Evolutionary conservation across 1,140 invertebrate species (phyloP), one percentile per base, ranked within the genome.

Genomic region (Gryon sp.): DNA sequence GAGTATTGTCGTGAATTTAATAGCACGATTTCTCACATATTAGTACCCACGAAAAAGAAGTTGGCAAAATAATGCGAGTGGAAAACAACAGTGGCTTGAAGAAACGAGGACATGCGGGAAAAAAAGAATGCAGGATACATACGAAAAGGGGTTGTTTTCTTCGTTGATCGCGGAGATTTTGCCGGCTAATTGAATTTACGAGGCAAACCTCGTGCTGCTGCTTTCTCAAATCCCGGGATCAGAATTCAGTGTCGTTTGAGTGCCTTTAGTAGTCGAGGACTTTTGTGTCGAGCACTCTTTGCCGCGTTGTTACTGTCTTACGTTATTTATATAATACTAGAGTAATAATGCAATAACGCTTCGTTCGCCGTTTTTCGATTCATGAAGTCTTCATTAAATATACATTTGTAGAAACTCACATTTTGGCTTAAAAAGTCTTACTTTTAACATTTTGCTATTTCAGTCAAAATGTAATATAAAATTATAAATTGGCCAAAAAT

Each of bases 111-210:
- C 26, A 45, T 9, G 1, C 11, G 24, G 43, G 18, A 41, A 63
- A n/a, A n/a, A 68, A 77, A 77, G 75, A 72, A 77, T 66, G 32
- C 40, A 40, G 41, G 53, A 66, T 63, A 78, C 62, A 53, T 75
- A 76, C 65, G 74, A 75, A 76, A 78, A 69, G 73, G 68, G 36
- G 73, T 68, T 75, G 63, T 32, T 74, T n/a, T 60, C 50, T 73
- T 63, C 72, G 55, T 70, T n/a, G 79, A 79, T 69, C 66, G 68
- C 30, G 63, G 53, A 83, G 82, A 83, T 85, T 83, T 83, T 76
- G 76, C 81, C 69, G 81, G 81, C 80, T 85, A 85, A 85, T 85
- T 85, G 84, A 85, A 85, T 85, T 85, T 85, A 85, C 79, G 84
- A 84, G 80, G 81, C 80, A 73, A 77, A 78, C 75, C 76, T 32